Evolutionary conservation across 2,113 vertebrate genomes (phyloP), one percentile per base, ranked within the genome.

Genomic region (Tyrannus savana): DNA sequence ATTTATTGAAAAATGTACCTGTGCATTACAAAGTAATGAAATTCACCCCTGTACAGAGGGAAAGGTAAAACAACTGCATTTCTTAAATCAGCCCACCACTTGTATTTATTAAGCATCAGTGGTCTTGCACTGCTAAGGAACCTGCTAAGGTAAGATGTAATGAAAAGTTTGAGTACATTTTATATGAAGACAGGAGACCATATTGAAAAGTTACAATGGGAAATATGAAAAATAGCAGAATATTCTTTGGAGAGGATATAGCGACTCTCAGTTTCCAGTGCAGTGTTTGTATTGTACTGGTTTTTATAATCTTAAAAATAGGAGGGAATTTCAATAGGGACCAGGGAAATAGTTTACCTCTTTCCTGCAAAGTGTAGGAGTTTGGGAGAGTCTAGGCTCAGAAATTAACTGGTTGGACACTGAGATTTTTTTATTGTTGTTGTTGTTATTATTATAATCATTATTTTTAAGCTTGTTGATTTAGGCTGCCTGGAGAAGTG

Each of bases 401-500:
- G 72, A 90, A 90, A 73, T 77, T 76, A 91, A 59, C 33, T 88
- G 59, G 6, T 23, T 46, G 13, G 14, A 44, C n/a, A 30, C 52
- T 69, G 42, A 64, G 44, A 19, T 55, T 46, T 56, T 79, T 28
- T 41, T 12, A 7, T 30, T 89, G 6, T 79, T 72, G 3, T 63
- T 91, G 13, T 24, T 89, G 6, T 41, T 89, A 5, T 30, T 28
- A 14, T 42, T 89, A 5, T 30, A 19, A 14, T 42, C 28, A 13
- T 89, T 92, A 31, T 71, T 79, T 49, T 84, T 71, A 60, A 87
- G 28, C 28, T 73, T 88, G 79, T 91, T 94, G 68, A 35, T 87
- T 90, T 88, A 95, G 84, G n/a, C 46, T 79, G 56, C 28, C 62
- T 90, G 52, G 42, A 76, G 59, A 93, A 84, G 33, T 92, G 67